Evolutionary conservation across 2,888 invertebrate species (phyloP).

Genomic region (Arge pagana): DNA sequence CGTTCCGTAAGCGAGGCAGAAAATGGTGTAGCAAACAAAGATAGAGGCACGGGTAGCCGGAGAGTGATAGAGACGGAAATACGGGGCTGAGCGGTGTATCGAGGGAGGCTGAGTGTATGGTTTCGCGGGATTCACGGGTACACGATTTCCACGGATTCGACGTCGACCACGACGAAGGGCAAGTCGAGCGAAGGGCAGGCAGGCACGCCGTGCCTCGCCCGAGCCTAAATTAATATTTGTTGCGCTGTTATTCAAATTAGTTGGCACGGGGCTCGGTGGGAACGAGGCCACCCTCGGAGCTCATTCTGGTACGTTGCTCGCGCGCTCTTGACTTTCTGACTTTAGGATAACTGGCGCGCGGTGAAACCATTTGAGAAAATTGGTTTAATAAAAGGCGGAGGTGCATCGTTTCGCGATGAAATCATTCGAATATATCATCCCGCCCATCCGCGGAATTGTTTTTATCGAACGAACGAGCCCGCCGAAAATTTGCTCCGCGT

Average conservation of each 20-base stretch:
- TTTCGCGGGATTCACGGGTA: background rate
- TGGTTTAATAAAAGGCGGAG: no score
- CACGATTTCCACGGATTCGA: background rate
- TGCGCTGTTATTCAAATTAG: constrained; percentile 47
- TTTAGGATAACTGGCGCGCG: background rate
- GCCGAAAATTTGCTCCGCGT: background rate
- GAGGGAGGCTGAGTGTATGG: background rate
- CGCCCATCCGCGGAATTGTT: background rate
- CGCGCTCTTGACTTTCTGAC: background rate
- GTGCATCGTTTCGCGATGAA: no score
- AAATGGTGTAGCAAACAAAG: no score
- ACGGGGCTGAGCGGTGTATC: no score
- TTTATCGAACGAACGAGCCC: background rate
- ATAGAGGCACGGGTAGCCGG: no score
- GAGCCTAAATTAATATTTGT: constrained; percentile 43
- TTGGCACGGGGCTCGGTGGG: constrained; percentile 20
- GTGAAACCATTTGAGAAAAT: constrained; percentile 4
- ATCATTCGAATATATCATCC: no score
- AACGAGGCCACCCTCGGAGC: background rate
- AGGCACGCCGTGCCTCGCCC: background rate
- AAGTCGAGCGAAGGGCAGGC: background rate
- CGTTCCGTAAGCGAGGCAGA: no score
- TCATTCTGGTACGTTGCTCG: background rate
- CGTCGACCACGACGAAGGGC: constrained; percentile 3
- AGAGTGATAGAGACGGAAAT: no score